Percentiles rank a stretch among this genome's conserved stretches.
phyloP scores from a whole-genome alignment of 2,113 vertebrate genomes.

The Colistium nudipinnis region DNA sequence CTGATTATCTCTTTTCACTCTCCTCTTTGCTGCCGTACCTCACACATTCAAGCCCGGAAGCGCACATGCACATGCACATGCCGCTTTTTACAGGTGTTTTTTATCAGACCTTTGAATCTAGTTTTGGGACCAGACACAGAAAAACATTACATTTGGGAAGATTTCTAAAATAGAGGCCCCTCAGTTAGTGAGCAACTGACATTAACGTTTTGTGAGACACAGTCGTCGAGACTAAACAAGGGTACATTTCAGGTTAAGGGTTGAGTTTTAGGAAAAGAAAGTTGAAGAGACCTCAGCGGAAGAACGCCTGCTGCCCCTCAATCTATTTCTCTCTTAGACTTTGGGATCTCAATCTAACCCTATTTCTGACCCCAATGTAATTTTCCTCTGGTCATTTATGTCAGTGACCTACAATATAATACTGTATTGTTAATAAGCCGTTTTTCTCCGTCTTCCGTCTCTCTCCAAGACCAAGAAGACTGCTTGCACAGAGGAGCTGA shows the following conservation, averaged over 20 bases:
- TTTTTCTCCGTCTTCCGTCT: neutral
- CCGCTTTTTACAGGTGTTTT: neutral
- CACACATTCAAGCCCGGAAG: neutral
- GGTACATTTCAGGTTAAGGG: no score
- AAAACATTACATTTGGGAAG: neutral
- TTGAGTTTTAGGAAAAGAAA: no score
- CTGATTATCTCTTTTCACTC: neutral
- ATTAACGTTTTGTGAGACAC: no score
- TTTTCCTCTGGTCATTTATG: neutral
- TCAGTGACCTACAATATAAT: neutral
- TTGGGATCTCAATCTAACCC: neutral
- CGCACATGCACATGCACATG: neutral
- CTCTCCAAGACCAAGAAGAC: slow-evolving; percentile 33
- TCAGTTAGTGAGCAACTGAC: neutral
- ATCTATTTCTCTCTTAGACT: neutral
- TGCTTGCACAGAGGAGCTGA: slow-evolving; percentile 2
- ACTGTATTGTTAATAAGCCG: neutral
- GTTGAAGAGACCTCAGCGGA: neutral
- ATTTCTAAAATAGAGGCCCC: neutral
- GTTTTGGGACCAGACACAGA: neutral
- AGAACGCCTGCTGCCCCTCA: neutral
- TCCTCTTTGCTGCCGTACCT: neutral
- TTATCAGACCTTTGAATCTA: neutral
- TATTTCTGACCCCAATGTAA: no score
- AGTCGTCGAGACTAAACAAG: neutral